Evolutionary conservation across 2,888 invertebrate species (phyloP).

Genomic region (Drosophila flavopinicola): DNA sequence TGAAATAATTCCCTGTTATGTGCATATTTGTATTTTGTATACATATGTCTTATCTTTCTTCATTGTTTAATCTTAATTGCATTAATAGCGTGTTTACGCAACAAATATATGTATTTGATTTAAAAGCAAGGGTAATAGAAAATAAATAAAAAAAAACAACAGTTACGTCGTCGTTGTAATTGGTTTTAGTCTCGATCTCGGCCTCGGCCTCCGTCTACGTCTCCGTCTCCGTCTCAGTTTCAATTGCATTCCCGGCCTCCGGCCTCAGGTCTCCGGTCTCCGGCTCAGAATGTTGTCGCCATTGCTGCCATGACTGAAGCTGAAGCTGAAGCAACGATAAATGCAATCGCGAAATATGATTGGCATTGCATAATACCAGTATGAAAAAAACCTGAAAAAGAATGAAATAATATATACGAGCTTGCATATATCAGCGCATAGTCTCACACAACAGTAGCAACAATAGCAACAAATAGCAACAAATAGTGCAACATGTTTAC

Average conservation of each 20-base stretch:
- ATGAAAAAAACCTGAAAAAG: constrained; percentile 5
- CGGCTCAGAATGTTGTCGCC: constrained; percentile 49
- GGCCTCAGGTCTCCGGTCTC: too few relatives aligned
- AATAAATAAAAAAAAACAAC: constrained; percentile 1
- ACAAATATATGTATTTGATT: too few relatives aligned
- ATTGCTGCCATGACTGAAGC: constrained; percentile 31
- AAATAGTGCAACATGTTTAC: constrained; percentile 44
- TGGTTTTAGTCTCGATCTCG: constrained; percentile 43
- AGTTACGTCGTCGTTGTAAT: constrained; percentile 48
- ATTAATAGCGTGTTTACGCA: too few relatives aligned
- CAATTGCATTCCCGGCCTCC: constrained; percentile 10
- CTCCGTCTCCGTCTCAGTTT: constrained; percentile 2
- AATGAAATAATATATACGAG: constrained; percentile 11
- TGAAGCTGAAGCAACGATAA: constrained; percentile 44
- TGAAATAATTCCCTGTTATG: too few relatives aligned
- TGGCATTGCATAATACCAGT: constrained; percentile 69
- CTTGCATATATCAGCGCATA: constrained; percentile 25
- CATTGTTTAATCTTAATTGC: too few relatives aligned
- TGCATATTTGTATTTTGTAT: too few relatives aligned
- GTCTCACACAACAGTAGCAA: constrained; percentile 4
- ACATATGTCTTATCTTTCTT: too few relatives aligned
- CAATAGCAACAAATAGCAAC: neutral
- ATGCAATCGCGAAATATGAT: constrained; percentile 64
- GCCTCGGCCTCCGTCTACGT: neutral
- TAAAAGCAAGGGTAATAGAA: constrained; percentile 8